phyloP scores from a whole-genome alignment of 64 coral and sea anemone species.

The Astreopora myriophthalma region DNA sequence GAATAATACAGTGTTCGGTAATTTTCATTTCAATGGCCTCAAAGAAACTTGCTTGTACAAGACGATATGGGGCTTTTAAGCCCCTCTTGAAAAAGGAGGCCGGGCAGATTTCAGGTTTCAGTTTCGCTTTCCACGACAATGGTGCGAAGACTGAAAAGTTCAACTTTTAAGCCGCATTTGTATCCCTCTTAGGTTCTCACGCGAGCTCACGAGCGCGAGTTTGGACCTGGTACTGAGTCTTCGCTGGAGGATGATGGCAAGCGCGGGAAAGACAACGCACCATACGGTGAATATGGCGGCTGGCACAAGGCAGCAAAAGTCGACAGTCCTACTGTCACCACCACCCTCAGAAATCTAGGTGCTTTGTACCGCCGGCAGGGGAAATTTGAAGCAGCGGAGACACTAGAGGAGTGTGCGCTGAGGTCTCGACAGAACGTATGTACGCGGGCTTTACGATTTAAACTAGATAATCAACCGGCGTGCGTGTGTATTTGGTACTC shows the following conservation, averaged over 20 bases:
- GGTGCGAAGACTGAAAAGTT: too few species aligned
- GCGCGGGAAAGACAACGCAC: slow-evolving; percentile 97
- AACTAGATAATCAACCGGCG: too few species aligned
- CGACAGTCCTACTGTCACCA: slow-evolving; percentile 97
- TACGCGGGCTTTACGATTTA: not conserved
- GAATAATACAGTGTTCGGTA: too few species aligned
- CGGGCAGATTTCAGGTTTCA: not conserved
- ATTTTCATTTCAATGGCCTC: too few species aligned
- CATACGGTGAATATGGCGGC: slow-evolving; percentile 96
- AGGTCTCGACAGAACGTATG: slow-evolving; percentile 83
- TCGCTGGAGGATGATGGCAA: slow-evolving; percentile 92
- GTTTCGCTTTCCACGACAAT: too few species aligned
- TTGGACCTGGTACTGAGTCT: slow-evolving; percentile 83
- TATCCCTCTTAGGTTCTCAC: slow-evolving; percentile 79
- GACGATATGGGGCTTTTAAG: too few species aligned
- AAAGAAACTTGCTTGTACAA: too few species aligned
- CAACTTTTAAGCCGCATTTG: too few species aligned
- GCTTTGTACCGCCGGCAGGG: slow-evolving; percentile 95
- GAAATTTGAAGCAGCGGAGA: slow-evolving; percentile 97
- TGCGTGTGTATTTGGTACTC: too few species aligned
- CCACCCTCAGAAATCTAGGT: slow-evolving; percentile 93
- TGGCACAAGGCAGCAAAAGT: slow-evolving; percentile 99
- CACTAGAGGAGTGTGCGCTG: slow-evolving; percentile 93
- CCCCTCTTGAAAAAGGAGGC: too few species aligned
- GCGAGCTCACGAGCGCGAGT: slow-evolving; percentile 95